Percentiles rank a stretch among this genome's conserved stretches.
phyloP scores from a whole-genome alignment of 2,888 invertebrate genomes.

The Scaeva pyrastri region DNA sequence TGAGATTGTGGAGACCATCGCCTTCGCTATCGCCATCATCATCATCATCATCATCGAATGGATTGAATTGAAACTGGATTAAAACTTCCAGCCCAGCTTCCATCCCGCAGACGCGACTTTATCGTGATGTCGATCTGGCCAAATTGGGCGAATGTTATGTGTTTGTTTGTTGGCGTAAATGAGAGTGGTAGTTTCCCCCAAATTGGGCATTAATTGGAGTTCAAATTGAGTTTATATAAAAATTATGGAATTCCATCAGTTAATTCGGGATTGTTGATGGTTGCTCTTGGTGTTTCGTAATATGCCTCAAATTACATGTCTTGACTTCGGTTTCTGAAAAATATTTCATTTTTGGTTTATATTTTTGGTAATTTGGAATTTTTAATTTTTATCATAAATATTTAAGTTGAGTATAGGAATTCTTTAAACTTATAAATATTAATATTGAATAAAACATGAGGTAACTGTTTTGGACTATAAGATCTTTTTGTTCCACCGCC shows the following conservation, averaged over 20 bases:
- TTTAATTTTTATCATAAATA: not conserved
- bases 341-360: not conserved
- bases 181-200: constrained; percentile 43
- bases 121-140: constrained; percentile 57
- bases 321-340: not conserved
- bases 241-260: constrained; percentile 4
- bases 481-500: too few species aligned
- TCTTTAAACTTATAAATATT: too few species aligned
- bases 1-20: constrained; percentile 40
- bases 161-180: constrained; percentile 7
- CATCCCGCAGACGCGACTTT: not conserved
- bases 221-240: constrained; percentile 35
- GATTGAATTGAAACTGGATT: constrained; percentile 55
- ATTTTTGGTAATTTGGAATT: not conserved
- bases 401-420: too few species aligned
- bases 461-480: too few species aligned
- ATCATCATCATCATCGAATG: constrained; percentile 21
- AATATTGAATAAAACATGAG: too few species aligned
- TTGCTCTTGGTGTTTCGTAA: constrained; percentile 42
- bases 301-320: not conserved
- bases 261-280: not conserved
- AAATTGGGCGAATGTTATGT: constrained; percentile 50
- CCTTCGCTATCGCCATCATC: not conserved
- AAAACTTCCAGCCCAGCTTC: constrained; percentile 21
- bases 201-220: constrained; percentile 56